A percentile compares a stretch with the other conserved stretches of the same genome.
Evolutionary conservation across 2,797 vertebrate species (phyloP).

Genomic region (Myotis pilosus): DNA sequence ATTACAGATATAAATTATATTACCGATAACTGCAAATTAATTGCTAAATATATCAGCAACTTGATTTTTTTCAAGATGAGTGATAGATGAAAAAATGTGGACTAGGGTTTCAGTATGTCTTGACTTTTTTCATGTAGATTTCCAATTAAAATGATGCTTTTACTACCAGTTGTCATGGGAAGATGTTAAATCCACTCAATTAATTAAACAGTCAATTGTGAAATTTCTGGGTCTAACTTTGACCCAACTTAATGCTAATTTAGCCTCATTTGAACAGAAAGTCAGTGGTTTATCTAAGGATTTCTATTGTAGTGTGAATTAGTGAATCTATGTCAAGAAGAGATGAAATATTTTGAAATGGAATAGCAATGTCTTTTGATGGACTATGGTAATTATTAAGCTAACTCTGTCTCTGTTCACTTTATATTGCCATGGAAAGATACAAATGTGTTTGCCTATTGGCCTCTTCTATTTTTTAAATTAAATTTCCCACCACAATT

Average conservation of each 20-base stretch:
- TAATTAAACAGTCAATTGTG: slow-evolving; percentile 59
- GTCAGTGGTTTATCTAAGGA: slow-evolving; percentile 47
- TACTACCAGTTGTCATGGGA: slow-evolving; percentile 16
- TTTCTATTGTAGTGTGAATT: slow-evolving; percentile 51
- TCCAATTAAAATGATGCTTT: slow-evolving; percentile 24
- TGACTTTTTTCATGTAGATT: slow-evolving; percentile 35
- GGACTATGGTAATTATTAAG: not conserved
- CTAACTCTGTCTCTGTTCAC: not conserved
- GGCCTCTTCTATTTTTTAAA: not conserved
- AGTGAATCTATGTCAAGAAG: not conserved
- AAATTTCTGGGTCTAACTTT: slow-evolving; percentile 39
- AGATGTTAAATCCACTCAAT: slow-evolving; percentile 40
- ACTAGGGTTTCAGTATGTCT: not conserved
- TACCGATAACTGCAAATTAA: slow-evolving; percentile 35
- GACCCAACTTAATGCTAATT: slow-evolving; percentile 40
- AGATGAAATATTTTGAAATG: slow-evolving; percentile 14
- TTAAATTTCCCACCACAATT: not conserved
- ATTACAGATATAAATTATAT: not conserved
- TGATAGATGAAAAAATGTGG: slow-evolving; percentile 4
- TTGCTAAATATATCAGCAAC: slow-evolving; percentile 40
- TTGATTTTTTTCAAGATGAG: slow-evolving; percentile 59
- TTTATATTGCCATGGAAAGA: not conserved
- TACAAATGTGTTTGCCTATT: not conserved
- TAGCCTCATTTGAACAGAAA: slow-evolving; percentile 9
- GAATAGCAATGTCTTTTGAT: not conserved